A percentile compares a stretch with the other conserved stretches of the same genome.
These are phyloP conservation scores for Drosophila dunni DNA, from an alignment of 1,140 invertebrate species.

Conservation along the genomic window DNA sequence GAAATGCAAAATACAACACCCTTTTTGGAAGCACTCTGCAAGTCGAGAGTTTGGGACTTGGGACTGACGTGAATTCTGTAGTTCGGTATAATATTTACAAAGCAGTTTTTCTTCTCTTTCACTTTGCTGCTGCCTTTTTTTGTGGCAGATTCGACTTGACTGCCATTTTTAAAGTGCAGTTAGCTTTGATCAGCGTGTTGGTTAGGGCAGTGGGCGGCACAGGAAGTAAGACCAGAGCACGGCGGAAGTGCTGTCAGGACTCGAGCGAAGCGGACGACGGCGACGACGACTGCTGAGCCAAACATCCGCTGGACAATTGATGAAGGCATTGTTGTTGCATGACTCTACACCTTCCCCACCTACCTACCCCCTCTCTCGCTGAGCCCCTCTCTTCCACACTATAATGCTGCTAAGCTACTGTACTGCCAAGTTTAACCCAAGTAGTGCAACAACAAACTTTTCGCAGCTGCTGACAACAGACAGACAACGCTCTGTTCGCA, in stretches of 20 bases:
- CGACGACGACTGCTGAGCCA: conserved; percentile 60
- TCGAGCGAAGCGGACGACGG: conserved; percentile 26
- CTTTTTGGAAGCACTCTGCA: conserved; percentile 5
- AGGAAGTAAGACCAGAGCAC: conserved; percentile 56
- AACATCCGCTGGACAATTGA: conserved; percentile 81
- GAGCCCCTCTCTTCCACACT: not conserved
- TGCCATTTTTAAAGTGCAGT: conserved; percentile 78
- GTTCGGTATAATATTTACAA: conserved; percentile 67
- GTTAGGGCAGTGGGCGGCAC: not conserved
- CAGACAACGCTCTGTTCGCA: not conserved
- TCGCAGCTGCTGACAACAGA: conserved; percentile 66
- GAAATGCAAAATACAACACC: conserved; percentile 71
- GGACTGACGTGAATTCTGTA: conserved; percentile 1
- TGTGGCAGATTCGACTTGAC: conserved; percentile 58
- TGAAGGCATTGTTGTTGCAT: conserved; percentile 71
- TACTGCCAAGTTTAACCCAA: conserved; percentile 59
- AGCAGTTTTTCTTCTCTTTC: conserved; percentile 47
- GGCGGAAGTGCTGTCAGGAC: conserved; percentile 61
- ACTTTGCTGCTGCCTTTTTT: conserved; percentile 39
- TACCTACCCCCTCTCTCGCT: not conserved
- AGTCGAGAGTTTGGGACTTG: not conserved
- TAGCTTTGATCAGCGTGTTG: conserved; percentile 69
- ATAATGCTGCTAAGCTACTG: conserved; percentile 7
- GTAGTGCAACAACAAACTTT: conserved; percentile 70
- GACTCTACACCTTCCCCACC: not conserved